Evolutionary conservation across 1,140 invertebrate species (phyloP).

Genomic region (Apis cerana): DNA sequence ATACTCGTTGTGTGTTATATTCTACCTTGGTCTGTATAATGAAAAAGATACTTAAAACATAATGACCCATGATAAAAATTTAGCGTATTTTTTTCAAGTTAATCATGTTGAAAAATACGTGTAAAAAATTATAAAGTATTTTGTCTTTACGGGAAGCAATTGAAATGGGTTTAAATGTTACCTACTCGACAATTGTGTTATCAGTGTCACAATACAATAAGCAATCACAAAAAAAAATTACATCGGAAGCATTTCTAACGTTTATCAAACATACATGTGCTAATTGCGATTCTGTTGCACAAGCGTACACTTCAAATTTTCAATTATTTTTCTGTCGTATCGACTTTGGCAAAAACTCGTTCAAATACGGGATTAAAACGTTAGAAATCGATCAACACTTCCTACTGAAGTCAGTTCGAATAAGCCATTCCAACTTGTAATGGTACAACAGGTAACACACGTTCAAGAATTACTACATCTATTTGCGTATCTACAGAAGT

Average conservation of each 20-base stretch:
- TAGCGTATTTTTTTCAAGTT: neutral
- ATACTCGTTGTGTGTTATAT: neutral
- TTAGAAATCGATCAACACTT: slow-evolving; percentile 13
- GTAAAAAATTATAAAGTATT: neutral
- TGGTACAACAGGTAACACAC: neutral
- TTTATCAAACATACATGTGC: slow-evolving; percentile 16
- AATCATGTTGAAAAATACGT: neutral
- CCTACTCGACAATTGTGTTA: slow-evolving; percentile 19
- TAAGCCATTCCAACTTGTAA: slow-evolving; percentile 32
- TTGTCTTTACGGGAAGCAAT: neutral
- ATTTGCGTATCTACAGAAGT: slow-evolving; percentile 38
- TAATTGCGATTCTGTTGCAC: neutral
- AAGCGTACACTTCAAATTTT: neutral
- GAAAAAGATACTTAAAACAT: neutral
- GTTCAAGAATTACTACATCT: neutral
- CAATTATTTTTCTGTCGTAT: neutral
- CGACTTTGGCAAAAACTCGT: neutral
- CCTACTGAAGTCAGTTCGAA: slow-evolving; percentile 48
- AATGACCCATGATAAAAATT: neutral
- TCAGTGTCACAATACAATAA: slow-evolving; percentile 3
- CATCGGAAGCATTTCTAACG: slow-evolving; percentile 28
- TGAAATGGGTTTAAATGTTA: neutral
- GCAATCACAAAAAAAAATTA: slow-evolving; percentile 10
- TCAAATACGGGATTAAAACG: neutral
- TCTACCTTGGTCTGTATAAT: neutral